Base-by-base conservation (phyloP, 30 jellyfish, hydroid and myxozoan genomes). In the Aurelia sp. region DNA sequence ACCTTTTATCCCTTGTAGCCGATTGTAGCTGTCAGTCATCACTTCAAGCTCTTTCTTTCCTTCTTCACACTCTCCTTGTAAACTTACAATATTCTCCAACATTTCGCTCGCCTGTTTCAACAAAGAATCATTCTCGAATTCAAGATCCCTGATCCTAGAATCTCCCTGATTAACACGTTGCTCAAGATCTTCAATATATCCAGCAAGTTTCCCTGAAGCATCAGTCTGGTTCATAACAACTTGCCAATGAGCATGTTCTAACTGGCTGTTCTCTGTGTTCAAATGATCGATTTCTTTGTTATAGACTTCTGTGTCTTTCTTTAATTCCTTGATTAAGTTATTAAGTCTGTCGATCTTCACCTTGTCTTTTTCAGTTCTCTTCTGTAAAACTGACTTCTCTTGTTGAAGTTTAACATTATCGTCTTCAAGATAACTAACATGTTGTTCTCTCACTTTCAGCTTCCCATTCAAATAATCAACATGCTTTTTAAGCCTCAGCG, bases 351-450 rank as follows among this genome's bases (percentile, higher is more conserved):
- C 91, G 35, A 82, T 81, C 59, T 72, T 83, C 30, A 1, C 63
- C 31, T 61, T 71, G 52, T 85, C 76, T 53, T 90, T 85, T 11
- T 81, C 88, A 13, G 81, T 55, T 47, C 85, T 90, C 18, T 86
- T 69, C 62, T 90, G 97, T 48, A 88, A 75, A 3, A 85, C 98
- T 8, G 83, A 31, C 61, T 95, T 95, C 71, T 91, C 86, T 70
- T 95, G 99, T 24, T 89, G 96, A 66, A 95, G 67, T 13, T 78
- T 74, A 27, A 95, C 99, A 68, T 95, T 95, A 67, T 95, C 99
- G 58, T 95, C 99, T 76, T 95, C 99, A 21, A 95, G 87, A 52
- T 85, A 97, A 62, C 90, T 97, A 13, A 94, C 95, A 59, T 94
- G 97, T 20, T 86, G 93, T 50, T 94, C 99, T 52, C 99, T 53